These are phyloP conservation scores for Perca flavescens DNA, from an alignment of 2,113 vertebrate species.

Conservation along the genomic window DNA sequence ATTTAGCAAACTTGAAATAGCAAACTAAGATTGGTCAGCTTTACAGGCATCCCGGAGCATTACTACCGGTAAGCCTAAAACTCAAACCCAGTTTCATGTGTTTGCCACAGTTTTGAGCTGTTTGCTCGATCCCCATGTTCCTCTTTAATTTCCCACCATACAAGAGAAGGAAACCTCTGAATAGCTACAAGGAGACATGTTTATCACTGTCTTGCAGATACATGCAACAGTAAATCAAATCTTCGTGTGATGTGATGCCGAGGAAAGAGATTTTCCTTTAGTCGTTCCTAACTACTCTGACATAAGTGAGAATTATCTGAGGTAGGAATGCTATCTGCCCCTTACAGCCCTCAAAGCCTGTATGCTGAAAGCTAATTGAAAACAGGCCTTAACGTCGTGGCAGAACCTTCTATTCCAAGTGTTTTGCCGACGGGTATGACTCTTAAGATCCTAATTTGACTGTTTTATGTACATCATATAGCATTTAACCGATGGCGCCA, in stretches of 20 bases:
- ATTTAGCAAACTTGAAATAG: background rate
- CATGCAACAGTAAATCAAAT: conserved; percentile 51
- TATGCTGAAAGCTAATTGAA: conserved; percentile 26
- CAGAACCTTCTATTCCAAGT: conserved; percentile 44
- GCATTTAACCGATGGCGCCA: conserved; percentile 22
- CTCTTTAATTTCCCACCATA: conserved; percentile 26
- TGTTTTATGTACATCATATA: conserved; percentile 6
- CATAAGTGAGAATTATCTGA: conserved; percentile 65
- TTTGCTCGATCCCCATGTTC: conserved; percentile 36
- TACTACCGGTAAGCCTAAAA: conserved; percentile 25
- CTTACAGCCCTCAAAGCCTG: conserved; percentile 51
- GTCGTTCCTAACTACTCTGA: conserved; percentile 56
- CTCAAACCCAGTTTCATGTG: background rate
- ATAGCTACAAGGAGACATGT: conserved; percentile 57
- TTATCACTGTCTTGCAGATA: conserved; percentile 72
- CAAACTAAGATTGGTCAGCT: conserved; percentile 8
- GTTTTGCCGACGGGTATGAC: conserved; percentile 48
- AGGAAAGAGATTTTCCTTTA: conserved; percentile 60
- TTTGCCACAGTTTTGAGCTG: conserved; percentile 28
- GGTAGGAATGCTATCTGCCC: conserved; percentile 59
- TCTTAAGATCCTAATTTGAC: conserved; percentile 33
- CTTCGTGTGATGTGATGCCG: conserved; percentile 58
- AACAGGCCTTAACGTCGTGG: conserved; percentile 39
- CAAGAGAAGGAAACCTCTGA: conserved; percentile 35
- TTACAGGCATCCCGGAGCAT: conserved; percentile 20